Percentiles rank a stretch among this genome's conserved stretches.
Evolutionary conservation across 2,113 vertebrate genomes (phyloP).

Genomic region (Mugil cephalus): DNA sequence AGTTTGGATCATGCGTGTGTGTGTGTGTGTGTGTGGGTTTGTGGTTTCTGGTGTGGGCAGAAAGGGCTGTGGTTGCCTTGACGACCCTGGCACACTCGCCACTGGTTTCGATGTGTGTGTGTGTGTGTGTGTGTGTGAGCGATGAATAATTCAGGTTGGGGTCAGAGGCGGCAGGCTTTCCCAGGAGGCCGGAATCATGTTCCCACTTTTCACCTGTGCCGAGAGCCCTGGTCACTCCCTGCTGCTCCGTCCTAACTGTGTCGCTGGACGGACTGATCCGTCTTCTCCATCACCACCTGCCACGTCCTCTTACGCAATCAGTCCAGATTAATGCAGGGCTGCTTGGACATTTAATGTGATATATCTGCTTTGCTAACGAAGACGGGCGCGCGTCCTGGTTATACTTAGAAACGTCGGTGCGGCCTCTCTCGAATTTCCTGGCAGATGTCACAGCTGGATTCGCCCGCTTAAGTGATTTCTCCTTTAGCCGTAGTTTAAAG

Average conservation of each 20-base stretch:
- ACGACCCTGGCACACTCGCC: constrained; percentile 69
- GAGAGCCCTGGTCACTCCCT: neutral
- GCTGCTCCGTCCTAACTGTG: neutral
- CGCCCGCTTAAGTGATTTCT: constrained; percentile 2
- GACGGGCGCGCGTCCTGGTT: no score
- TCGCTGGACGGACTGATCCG: no score
- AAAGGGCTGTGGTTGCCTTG: constrained; percentile 77
- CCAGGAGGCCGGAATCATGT: constrained; percentile 56
- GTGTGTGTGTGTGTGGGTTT: constrained; percentile 58
- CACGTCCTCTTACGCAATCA: neutral
- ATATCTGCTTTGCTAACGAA: neutral
- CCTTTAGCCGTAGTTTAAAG: neutral
- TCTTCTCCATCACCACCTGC: neutral
- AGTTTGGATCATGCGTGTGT: constrained; percentile 21
- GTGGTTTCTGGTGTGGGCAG: constrained; percentile 71
- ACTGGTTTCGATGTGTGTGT: constrained; percentile 33
- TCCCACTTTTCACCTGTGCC: constrained; percentile 56
- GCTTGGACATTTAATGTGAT: neutral
- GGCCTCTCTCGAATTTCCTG: neutral
- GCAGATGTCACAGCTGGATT: constrained; percentile 1
- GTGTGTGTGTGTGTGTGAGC: constrained; percentile 23
- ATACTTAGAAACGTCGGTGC: neutral
- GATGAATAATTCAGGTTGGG: constrained; percentile 80
- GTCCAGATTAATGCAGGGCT: neutral
- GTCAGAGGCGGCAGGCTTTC: constrained; percentile 59